Evolutionary conservation across 2,797 vertebrate species (phyloP).

Genomic region (Phataginus tetradactyla): DNA sequence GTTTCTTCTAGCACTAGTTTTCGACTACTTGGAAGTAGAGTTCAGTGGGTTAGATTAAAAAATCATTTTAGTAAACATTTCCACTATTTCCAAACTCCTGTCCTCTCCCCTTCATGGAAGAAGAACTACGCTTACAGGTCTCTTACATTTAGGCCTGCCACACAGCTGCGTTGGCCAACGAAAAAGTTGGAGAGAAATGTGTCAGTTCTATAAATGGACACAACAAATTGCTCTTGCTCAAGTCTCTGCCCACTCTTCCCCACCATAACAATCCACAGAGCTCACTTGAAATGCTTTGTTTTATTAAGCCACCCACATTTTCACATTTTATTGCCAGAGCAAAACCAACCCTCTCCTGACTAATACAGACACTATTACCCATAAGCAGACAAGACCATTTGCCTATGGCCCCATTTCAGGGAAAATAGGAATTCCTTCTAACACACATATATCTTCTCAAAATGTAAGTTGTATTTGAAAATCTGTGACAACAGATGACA

Average conservation of each 20-base stretch:
- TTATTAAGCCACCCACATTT: neutral
- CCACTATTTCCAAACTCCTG: neutral
- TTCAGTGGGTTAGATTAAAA: neutral
- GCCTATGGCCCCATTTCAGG: neutral
- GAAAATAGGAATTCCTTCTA: neutral
- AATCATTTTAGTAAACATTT: neutral
- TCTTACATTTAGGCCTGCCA: neutral
- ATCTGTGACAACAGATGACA: neutral
- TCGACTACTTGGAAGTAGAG: slow-evolving; percentile 8
- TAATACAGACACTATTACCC: neutral
- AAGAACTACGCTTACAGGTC: neutral
- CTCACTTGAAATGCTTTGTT: neutral
- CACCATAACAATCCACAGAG: neutral
- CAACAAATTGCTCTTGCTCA: neutral
- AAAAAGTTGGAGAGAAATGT: neutral
- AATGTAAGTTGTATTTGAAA: neutral
- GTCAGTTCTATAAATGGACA: neutral
- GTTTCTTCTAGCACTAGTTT: neutral
- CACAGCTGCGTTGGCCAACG: neutral
- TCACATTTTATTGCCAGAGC: neutral
- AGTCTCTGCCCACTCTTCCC: neutral
- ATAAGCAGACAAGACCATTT: neutral
- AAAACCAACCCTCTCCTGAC: neutral
- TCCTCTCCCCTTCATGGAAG: neutral
- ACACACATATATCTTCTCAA: neutral